Conservation (phyloP, 2,113 vertebrate genomes). For the Callospermophilus lateralis region DNA sequence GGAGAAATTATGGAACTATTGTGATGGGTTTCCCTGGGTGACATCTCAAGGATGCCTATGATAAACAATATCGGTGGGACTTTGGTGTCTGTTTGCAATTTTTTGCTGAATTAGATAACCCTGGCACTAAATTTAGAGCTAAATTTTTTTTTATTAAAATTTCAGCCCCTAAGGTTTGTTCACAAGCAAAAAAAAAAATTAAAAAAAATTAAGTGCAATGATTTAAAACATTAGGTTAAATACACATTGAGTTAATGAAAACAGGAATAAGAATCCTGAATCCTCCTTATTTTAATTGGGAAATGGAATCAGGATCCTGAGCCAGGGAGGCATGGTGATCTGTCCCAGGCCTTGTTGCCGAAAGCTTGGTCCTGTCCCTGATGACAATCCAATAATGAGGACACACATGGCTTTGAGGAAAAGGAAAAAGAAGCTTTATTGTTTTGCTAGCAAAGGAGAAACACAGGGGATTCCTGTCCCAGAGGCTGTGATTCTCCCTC, state of each 20-base stretch:
- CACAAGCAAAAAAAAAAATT: background rate
- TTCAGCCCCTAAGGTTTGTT: background rate
- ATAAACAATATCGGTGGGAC: background rate
- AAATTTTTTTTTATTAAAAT: background rate
- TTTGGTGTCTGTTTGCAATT: background rate
- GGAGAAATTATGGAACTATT: too few species aligned
- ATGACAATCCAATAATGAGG: too few species aligned
- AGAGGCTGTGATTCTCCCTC: too few species aligned
- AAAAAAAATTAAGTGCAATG: background rate
- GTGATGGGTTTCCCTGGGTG: accelerated
- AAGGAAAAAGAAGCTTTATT: too few species aligned
- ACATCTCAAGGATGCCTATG: background rate
- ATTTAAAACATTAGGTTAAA: slow-evolving; percentile 17
- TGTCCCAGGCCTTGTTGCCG: background rate
- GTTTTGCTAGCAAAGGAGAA: too few species aligned
- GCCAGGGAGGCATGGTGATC: background rate
- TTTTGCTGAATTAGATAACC: background rate
- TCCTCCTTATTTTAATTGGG: background rate
- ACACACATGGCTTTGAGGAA: too few species aligned
- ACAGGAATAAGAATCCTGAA: background rate
- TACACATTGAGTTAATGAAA: background rate
- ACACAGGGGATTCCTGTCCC: too few species aligned
- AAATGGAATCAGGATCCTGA: background rate
- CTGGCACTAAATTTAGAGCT: slow-evolving; percentile 28
- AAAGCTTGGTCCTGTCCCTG: too few species aligned